Percentiles rank a stretch among this genome's conserved stretches.
These are phyloP conservation scores for Chloroceryle amazona DNA, from an alignment of 2,797 vertebrate genomes.

Conservation along the genomic window DNA sequence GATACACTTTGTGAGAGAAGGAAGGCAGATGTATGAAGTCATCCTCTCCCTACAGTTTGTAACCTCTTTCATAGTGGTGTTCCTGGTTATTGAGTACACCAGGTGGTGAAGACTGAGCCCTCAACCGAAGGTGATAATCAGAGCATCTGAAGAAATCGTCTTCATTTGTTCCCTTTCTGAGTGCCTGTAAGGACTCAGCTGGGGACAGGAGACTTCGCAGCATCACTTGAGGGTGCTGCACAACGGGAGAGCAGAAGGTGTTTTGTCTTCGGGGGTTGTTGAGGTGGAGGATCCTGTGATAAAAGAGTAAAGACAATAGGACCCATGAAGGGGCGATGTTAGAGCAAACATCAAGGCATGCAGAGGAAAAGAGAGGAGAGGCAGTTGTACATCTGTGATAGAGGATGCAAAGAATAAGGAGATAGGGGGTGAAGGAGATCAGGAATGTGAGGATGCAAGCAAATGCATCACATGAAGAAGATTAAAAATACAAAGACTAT, in stretches of 20 bases:
- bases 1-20: neutral
- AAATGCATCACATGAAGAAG: neutral
- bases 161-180: neutral
- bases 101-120: neutral
- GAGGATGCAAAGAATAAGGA: neutral
- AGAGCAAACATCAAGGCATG: neutral
- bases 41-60: neutral
- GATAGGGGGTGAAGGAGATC: neutral
- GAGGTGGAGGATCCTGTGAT: neutral
- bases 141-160: neutral
- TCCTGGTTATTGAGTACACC: neutral
- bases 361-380: neutral
- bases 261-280: fast-evolving
- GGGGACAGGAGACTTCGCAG: neutral
- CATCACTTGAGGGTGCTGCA: neutral
- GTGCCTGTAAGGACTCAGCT: neutral
- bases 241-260: neutral
- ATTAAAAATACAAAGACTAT: neutral
- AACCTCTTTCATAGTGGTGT: neutral
- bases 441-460: neutral
- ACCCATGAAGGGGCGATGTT: neutral
- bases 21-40: neutral
- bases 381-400: neutral
- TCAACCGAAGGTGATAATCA: neutral
- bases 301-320: fast-evolving